Evolutionary conservation across 1,140 invertebrate genomes (phyloP).

Genomic region (Listronotus oregonensis): DNA sequence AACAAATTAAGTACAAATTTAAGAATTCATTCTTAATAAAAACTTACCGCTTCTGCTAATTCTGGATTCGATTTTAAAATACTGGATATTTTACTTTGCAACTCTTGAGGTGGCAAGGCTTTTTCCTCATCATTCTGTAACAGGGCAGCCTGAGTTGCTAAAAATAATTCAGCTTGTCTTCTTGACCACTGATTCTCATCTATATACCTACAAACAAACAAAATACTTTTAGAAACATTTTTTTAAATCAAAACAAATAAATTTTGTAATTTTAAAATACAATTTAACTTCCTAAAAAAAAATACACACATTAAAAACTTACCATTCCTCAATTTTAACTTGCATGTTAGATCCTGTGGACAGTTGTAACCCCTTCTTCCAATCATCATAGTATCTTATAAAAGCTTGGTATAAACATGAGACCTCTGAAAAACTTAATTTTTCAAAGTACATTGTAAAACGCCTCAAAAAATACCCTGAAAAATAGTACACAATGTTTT

Average conservation of each 20-base stretch:
- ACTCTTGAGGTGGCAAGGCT: conserved; percentile 73
- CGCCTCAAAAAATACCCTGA: conserved; percentile 77
- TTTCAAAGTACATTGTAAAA: conserved; percentile 80
- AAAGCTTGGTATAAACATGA: conserved; percentile 71
- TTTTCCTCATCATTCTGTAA: conserved; percentile 79
- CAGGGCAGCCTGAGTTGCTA: conserved; percentile 81
- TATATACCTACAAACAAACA: conserved; percentile 43
- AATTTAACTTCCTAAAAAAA: not conserved
- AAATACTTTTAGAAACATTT: too few species aligned
- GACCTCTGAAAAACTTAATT: conserved; percentile 80
- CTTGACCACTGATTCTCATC: conserved; percentile 74
- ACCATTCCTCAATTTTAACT: conserved; percentile 40
- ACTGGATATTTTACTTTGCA: conserved; percentile 77
- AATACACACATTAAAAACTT: conserved; percentile 14
- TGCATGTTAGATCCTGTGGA: conserved; percentile 34
- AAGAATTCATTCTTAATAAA: not conserved
- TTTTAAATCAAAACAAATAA: too few species aligned
- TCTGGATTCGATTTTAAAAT: conserved; percentile 81
- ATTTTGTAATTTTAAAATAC: too few species aligned
- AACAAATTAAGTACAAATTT: too few species aligned
- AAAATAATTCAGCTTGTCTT: conserved; percentile 85
- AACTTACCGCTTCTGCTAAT: conserved; percentile 77
- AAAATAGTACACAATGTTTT: conserved; percentile 61
- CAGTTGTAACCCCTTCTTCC: conserved; percentile 38
- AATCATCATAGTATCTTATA: conserved; percentile 65